phyloP scores from a whole-genome alignment of 2,113 vertebrate species.

The Xenotilapia longispinis region DNA sequence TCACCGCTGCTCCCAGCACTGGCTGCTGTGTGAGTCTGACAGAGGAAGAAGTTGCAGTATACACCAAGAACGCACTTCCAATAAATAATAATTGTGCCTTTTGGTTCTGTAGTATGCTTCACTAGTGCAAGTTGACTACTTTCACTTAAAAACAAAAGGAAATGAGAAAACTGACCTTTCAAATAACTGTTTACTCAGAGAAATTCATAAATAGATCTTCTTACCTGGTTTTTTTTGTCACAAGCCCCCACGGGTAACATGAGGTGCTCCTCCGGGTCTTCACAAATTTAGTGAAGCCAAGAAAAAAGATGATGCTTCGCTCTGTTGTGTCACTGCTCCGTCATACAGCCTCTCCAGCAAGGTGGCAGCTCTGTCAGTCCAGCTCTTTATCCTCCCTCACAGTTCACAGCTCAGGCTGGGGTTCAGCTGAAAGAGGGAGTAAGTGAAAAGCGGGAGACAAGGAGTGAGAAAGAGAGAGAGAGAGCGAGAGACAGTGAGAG shows the following conservation, averaged over 20 bases:
- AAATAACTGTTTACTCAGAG: background rate
- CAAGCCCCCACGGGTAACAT: background rate
- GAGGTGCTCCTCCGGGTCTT: background rate
- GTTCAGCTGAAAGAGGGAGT: conserved; percentile 28
- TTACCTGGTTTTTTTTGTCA: conserved; percentile 5
- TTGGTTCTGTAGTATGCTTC: background rate
- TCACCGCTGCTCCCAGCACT: background rate
- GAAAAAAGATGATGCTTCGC: conserved; percentile 3
- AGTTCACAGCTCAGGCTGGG: conserved; percentile 23
- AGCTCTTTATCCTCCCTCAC: conserved; percentile 28
- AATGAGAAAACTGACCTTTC: background rate
- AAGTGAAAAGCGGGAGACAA: background rate
- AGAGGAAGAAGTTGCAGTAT: conserved; percentile 34
- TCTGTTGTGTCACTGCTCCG: background rate
- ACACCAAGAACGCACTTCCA: conserved; percentile 30
- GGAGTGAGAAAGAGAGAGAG: background rate
- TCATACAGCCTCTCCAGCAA: conserved; percentile 26
- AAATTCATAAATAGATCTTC: background rate
- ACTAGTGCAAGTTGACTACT: background rate
- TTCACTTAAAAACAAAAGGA: background rate
- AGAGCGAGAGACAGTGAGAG: background rate
- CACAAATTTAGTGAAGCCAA: background rate
- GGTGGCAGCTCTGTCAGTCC: conserved; percentile 31
- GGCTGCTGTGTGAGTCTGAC: background rate
- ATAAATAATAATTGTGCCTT: conserved; percentile 16